These are phyloP conservation scores for Neoscelio sp. DNA, from an alignment of 2,888 invertebrate species.

Conservation along the genomic window DNA sequence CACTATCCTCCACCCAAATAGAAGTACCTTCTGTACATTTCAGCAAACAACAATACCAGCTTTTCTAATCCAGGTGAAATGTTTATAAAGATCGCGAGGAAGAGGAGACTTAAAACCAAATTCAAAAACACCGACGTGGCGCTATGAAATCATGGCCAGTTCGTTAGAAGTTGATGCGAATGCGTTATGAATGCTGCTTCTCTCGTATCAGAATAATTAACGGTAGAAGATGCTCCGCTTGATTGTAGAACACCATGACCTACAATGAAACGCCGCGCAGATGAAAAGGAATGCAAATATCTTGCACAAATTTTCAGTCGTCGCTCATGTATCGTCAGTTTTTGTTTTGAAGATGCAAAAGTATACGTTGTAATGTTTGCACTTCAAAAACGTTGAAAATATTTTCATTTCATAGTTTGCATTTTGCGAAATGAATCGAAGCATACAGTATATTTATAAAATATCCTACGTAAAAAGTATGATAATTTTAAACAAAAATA, in stretches of 20 bases:
- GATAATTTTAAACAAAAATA: too few species aligned
- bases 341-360: too few species aligned
- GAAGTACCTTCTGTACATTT: slow-evolving; percentile 39
- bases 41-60: slow-evolving; percentile 42
- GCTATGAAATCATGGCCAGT: too few species aligned
- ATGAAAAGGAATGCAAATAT: slow-evolving; percentile 20
- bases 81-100: slow-evolving; percentile 25
- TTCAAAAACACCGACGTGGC: slow-evolving; percentile 21
- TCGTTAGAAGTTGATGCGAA: slow-evolving; percentile 47
- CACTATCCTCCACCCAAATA: slow-evolving; percentile 55
- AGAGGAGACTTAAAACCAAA: slow-evolving; percentile 23
- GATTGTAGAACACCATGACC: slow-evolving; percentile 60
- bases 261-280: slow-evolving; percentile 40
- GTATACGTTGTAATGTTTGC: too few species aligned
- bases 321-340: slow-evolving; percentile 10
- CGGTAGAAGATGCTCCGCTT: slow-evolving; percentile 58
- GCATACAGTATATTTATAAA: too few species aligned
- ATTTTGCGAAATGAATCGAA: too few species aligned
- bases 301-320: not conserved
- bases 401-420: too few species aligned
- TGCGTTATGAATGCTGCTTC: slow-evolving; percentile 33
- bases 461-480: too few species aligned
- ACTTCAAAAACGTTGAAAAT: too few species aligned
- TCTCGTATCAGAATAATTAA: slow-evolving; percentile 47
- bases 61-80: slow-evolving; percentile 54